Evolutionary conservation across 2,797 vertebrate species (phyloP), one percentile per base, ranked within the genome.

Genomic region (Melanotaenia trifasciata): DNA sequence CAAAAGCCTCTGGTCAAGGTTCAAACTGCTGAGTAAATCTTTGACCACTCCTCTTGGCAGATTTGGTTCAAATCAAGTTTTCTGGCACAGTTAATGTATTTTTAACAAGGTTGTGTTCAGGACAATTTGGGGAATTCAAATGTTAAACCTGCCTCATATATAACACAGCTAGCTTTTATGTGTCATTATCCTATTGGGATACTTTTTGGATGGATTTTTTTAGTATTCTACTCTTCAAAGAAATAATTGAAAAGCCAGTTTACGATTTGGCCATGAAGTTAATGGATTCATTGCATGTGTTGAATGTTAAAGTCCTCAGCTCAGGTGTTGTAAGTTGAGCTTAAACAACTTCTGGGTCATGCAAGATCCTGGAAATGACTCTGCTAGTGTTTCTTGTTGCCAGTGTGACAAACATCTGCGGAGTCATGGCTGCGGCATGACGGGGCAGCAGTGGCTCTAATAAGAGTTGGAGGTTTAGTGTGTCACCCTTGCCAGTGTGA

Each of bases 341-440:
- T 32, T 22, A 9, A 58, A 14, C 54, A 26, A 32, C 33, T 18
- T 32, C 64, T 69, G 22, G 68, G 28, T 77, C 67, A 72, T 26
- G 30, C 26, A 1, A 30, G 10, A 32, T 50, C 11, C 47, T 18
- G 56, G 20, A 66, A 71, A 57, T 2, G 3, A 54, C 32, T 47
- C 47, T 0, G 12, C 58, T 43, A 0, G 16, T 0, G 0, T 47
- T 38, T 66, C 47, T 33, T 2, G 50, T 16, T 1, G 30, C 47
- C 11, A 1, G 16, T 18, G 0, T n/a, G 74, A 54, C 13, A 2
- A 24, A 16, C 67, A 35, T 58, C 62, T 33, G 43, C 28, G 59
- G 32, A 62, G 67, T 33, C 8, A 33, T 64, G 40, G 14, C 61
- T 67, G 14, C 22, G 32, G 35, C 28, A 18, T 22, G 24, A 38